Conservation (phyloP, 1,140 invertebrate genomes). For the Chlorops oryzae region DNA sequence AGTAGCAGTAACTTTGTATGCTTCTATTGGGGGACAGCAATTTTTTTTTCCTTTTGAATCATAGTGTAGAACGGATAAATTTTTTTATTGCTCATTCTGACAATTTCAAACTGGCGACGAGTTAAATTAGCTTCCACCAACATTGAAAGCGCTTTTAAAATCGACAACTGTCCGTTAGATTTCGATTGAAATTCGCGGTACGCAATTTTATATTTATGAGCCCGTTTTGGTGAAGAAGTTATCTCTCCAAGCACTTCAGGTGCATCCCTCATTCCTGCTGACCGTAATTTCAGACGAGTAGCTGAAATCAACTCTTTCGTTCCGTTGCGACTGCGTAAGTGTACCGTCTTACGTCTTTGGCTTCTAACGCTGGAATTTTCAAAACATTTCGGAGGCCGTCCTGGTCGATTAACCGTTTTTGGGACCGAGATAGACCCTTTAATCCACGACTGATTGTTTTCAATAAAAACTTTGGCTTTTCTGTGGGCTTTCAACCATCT, state of each 20-base stretch:
- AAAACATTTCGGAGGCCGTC: too few relatives aligned
- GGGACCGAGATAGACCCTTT: too few relatives aligned
- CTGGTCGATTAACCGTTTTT: too few relatives aligned
- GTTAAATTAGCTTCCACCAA: constrained; percentile 12
- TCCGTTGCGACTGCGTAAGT: too few relatives aligned
- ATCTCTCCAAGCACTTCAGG: neutral
- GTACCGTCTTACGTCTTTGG: too few relatives aligned
- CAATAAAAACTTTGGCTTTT: too few relatives aligned
- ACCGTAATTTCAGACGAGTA: too few relatives aligned
- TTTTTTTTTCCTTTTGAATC: constrained; percentile 10
- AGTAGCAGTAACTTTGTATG: constrained; percentile 6
- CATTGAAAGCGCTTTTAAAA: constrained; percentile 6
- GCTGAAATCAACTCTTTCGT: too few relatives aligned
- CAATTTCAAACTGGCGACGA: constrained; percentile 9
- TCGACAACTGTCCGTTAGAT: neutral
- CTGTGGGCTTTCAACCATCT: too few relatives aligned
- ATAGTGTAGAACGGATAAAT: neutral
- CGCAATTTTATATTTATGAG: neutral
- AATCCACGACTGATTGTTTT: too few relatives aligned
- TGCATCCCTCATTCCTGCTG: too few relatives aligned
- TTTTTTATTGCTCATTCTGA: constrained; percentile 5
- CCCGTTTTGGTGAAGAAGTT: neutral
- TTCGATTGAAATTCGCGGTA: neutral
- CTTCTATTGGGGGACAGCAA: constrained; percentile 4
- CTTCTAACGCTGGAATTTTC: too few relatives aligned